A percentile compares a stretch with the other conserved stretches of the same genome.
Evolutionary conservation across 2,113 vertebrate species (phyloP).

Genomic region (Tichodroma muraria): DNA sequence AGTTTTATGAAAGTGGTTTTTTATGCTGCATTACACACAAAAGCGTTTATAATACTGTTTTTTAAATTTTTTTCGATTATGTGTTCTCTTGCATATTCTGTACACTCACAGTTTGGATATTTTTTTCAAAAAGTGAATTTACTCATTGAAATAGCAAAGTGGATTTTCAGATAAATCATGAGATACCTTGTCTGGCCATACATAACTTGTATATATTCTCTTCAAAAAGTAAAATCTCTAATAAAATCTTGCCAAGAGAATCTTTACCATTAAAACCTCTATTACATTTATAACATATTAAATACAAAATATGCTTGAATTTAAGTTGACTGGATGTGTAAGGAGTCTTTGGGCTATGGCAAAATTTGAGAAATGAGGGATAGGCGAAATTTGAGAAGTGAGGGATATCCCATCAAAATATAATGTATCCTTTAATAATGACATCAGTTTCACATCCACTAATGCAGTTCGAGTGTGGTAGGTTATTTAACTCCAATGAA

Average conservation of each 20-base stretch:
- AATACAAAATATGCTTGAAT: neutral
- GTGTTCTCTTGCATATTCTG: neutral
- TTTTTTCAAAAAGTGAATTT: neutral
- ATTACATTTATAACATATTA: neutral
- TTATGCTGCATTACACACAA: neutral
- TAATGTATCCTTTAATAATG: neutral
- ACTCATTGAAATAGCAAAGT: neutral
- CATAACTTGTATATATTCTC: neutral
- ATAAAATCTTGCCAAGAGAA: neutral
- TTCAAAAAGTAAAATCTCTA: neutral
- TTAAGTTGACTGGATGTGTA: neutral
- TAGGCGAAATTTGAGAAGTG: neutral
- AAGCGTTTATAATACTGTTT: neutral
- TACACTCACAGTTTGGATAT: neutral
- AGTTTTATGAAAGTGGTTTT: neutral
- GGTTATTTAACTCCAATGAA: neutral
- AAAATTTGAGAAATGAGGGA: neutral
- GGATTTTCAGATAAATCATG: neutral
- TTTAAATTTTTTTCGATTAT: neutral
- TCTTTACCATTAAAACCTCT: neutral
- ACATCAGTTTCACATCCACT: constrained; percentile 5
- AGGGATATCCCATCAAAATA: neutral
- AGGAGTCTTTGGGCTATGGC: neutral
- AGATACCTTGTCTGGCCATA: neutral
- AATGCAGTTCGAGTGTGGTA: neutral